Evolutionary conservation across 1,140 invertebrate species (phyloP).

Genomic region (Caenorhabditis tropicalis): DNA sequence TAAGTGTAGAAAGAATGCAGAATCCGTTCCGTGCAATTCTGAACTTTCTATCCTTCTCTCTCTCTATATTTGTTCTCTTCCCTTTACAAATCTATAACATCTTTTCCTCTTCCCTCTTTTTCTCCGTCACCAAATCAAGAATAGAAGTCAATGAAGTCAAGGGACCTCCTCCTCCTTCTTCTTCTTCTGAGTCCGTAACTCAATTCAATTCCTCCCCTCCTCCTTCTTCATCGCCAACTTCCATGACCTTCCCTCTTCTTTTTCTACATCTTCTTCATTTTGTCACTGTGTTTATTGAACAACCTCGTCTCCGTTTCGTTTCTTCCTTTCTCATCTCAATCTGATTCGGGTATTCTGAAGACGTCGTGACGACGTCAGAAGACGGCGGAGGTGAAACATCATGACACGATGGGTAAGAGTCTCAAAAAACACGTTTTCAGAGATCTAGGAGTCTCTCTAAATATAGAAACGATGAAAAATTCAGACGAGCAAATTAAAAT

Average conservation of each 20-base stretch:
- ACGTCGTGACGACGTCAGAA: neutral
- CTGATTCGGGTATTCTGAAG: neutral
- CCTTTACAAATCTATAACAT: constrained; percentile 19
- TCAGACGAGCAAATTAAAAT: too few species aligned
- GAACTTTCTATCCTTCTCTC: neutral
- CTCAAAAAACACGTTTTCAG: neutral
- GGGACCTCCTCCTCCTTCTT: neutral
- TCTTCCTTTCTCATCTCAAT: neutral
- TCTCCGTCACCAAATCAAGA: constrained; percentile 27
- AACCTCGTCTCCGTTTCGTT: neutral
- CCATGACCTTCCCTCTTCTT: constrained; percentile 11
- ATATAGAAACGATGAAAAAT: neutral
- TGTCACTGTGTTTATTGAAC: constrained; percentile 19
- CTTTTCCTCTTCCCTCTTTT: neutral
- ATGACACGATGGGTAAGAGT: constrained; percentile 36
- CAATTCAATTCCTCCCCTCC: neutral
- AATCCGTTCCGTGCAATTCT: neutral
- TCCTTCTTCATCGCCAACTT: too few species aligned
- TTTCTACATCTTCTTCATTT: neutral
- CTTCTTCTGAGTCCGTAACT: constrained; percentile 2
- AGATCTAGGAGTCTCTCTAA: neutral
- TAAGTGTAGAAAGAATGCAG: too few species aligned
- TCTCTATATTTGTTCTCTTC: neutral
- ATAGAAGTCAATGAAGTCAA: constrained; percentile 43
- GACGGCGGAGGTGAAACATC: constrained; percentile 17